phyloP scores from a whole-genome alignment of 2,113 vertebrate species.

The Leucopsar rothschildi region DNA sequence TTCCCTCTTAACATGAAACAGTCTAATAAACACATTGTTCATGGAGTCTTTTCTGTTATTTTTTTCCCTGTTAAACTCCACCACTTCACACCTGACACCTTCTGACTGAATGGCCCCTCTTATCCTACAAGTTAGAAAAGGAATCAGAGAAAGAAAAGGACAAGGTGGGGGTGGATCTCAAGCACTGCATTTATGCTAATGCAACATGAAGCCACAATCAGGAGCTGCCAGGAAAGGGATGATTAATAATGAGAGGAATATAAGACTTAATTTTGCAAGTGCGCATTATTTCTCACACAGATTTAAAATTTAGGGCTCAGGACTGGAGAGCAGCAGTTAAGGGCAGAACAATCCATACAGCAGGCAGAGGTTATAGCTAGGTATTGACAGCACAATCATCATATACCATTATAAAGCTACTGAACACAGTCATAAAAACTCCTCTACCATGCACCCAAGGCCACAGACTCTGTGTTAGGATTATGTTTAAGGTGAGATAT shows the following conservation, averaged over 20 bases:
- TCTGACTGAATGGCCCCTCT: constrained; percentile 19
- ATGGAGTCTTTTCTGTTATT: background rate
- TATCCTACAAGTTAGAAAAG: background rate
- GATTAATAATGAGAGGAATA: constrained; percentile 29
- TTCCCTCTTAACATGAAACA: background rate
- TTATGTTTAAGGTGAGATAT: constrained; percentile 16
- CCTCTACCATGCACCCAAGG: background rate
- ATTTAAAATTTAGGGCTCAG: constrained; percentile 22
- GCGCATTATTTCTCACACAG: background rate
- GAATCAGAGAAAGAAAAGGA: constrained; percentile 34
- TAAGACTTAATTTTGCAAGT: constrained; percentile 24
- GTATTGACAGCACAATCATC: constrained; percentile 47
- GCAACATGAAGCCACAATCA: constrained; percentile 14
- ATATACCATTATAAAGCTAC: constrained; percentile 11
- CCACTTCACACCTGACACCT: constrained; percentile 16
- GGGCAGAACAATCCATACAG: background rate
- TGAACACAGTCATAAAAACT: constrained; percentile 1
- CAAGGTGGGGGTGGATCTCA: background rate
- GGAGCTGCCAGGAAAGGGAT: background rate
- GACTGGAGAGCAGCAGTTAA: constrained; percentile 7
- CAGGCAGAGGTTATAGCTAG: constrained; percentile 21
- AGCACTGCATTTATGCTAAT: constrained; percentile 15
- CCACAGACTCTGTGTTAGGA: background rate
- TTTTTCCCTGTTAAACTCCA: background rate
- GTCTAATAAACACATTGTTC: background rate